A percentile compares a stretch with the other conserved stretches of the same genome.
phyloP scores from a whole-genome alignment of 1,140 invertebrate genomes.

The Temnothorax curvispinosus region DNA sequence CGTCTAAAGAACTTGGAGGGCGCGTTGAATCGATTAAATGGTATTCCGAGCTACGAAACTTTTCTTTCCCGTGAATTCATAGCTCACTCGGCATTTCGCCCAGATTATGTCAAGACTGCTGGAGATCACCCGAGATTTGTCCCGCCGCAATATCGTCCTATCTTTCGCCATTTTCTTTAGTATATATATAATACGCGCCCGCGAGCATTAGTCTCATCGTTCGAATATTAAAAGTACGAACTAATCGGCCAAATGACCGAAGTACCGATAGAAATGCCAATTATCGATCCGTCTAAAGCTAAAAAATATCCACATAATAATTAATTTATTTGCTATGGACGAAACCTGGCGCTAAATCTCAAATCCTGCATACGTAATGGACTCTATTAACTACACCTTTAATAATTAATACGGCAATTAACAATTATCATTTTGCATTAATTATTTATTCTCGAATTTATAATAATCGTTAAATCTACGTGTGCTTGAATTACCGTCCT shows the following conservation, averaged over 20 bases:
- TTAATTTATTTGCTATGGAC: constrained; percentile 17
- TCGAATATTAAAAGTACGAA: constrained; percentile 16
- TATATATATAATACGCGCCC: neutral
- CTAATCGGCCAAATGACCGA: neutral
- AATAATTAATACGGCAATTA: constrained; percentile 38
- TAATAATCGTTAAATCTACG: neutral
- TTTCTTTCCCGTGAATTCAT: constrained; percentile 73
- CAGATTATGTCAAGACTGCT: constrained; percentile 61
- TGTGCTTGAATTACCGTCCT: neutral
- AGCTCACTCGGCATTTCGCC: constrained; percentile 65
- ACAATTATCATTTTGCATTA: neutral
- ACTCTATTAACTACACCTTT: constrained; percentile 26
- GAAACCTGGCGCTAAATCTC: constrained; percentile 2
- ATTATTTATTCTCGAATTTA: constrained; percentile 25
- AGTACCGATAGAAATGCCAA: neutral
- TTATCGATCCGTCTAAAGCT: neutral
- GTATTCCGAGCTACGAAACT: constrained; percentile 79
- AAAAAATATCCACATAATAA: neutral
- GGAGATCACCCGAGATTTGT: constrained; percentile 54
- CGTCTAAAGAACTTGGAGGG: constrained; percentile 70
- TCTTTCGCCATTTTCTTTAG: neutral
- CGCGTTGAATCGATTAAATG: constrained; percentile 80
- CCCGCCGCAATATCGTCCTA: constrained; percentile 23
- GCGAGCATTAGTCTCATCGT: constrained; percentile 17
- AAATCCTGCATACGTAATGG: constrained; percentile 3